These are phyloP conservation scores for Hymenopus coronatus DNA, from an alignment of 2,888 invertebrate species.

Conservation along the genomic window DNA sequence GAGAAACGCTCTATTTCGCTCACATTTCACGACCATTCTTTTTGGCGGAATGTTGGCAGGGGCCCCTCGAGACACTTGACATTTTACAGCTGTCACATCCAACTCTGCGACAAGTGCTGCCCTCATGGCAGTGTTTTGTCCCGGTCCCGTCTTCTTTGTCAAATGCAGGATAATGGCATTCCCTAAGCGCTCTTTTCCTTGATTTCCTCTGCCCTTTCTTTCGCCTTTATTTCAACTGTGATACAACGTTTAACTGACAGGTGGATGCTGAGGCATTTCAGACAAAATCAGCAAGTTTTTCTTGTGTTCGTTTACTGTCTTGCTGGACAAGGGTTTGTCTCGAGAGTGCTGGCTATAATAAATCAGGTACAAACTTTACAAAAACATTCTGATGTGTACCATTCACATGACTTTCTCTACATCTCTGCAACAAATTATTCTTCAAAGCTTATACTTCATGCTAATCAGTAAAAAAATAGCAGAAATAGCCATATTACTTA, in stretches of 20 bases:
- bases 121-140: background rate
- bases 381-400: too few species aligned
- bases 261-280: background rate
- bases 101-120: background rate
- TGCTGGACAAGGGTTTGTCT: too few species aligned
- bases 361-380: too few species aligned
- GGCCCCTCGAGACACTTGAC: background rate
- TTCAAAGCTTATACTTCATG: too few species aligned
- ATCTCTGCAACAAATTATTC: too few species aligned
- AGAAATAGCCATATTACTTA: too few species aligned
- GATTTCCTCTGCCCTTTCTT: background rate
- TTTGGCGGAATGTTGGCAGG: background rate
- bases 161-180: background rate
- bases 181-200: background rate
- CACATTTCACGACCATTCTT: background rate
- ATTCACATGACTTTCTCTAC: too few species aligned
- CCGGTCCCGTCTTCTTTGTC: background rate
- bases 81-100: background rate
- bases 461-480: too few species aligned
- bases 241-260: background rate
- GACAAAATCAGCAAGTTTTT: background rate
- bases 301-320: background rate
- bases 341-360: rapidly evolving
- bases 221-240: background rate
- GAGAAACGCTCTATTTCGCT: background rate